A percentile compares a stretch with the other conserved stretches of the same genome.
Evolutionary conservation across 1,140 invertebrate species (phyloP).

Genomic region (Aphaenogaster rudis): DNA sequence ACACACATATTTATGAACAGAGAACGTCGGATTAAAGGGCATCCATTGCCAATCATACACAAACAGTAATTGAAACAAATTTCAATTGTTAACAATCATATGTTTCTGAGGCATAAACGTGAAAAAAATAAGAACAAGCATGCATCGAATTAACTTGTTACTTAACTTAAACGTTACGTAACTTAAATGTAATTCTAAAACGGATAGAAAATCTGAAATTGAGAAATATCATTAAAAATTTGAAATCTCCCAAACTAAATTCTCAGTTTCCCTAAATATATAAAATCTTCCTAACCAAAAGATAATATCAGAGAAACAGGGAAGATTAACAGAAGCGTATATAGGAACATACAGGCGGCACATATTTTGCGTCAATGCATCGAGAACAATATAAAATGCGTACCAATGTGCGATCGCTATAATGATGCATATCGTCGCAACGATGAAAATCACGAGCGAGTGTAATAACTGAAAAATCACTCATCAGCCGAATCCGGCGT

Average conservation of each 20-base stretch:
- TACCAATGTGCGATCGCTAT: neutral
- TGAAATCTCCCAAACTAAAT: neutral
- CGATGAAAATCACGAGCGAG: neutral
- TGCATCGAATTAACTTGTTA: neutral
- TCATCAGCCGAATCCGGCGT: neutral
- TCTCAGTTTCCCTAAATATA: neutral
- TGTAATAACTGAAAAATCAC: neutral
- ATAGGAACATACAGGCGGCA: neutral
- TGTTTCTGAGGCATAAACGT: neutral
- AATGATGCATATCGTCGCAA: neutral
- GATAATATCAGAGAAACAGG: neutral
- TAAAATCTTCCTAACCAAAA: too few relatives aligned
- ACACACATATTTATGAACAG: neutral
- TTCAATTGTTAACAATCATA: neutral
- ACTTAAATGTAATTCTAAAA: neutral
- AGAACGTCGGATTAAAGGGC: neutral
- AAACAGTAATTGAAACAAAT: neutral
- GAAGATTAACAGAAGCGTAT: neutral
- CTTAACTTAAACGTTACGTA: neutral
- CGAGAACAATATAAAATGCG: neutral
- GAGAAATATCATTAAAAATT: neutral
- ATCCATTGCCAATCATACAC: neutral
- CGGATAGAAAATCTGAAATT: too few relatives aligned
- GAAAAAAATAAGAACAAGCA: neutral
- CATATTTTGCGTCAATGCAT: neutral